These are phyloP conservation scores for Pseudorhombus dupliciocellatus DNA, from an alignment of 2,113 vertebrate genomes.

Conservation along the genomic window DNA sequence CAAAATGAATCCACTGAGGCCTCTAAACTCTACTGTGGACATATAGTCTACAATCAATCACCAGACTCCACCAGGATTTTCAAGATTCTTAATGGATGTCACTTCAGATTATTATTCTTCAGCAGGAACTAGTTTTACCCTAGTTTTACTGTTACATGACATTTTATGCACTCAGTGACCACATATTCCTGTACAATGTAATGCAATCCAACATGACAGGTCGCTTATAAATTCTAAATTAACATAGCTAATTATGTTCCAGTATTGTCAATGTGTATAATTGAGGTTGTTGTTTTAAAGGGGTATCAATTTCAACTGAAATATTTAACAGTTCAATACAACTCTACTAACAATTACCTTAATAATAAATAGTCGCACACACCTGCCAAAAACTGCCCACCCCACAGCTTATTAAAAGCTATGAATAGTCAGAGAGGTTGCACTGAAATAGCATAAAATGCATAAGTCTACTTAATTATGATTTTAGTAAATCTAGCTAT, in stretches of 20 bases:
- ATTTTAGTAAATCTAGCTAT: background rate
- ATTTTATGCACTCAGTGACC: background rate
- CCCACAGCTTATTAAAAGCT: background rate
- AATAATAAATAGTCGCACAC: background rate
- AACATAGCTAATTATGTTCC: background rate
- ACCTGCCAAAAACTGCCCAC: background rate
- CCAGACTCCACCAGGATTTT: constrained; percentile 32
- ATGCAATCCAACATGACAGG: background rate
- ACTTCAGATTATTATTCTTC: constrained; percentile 10
- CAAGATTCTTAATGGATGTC: constrained; percentile 8
- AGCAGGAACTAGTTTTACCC: background rate
- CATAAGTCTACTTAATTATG: background rate
- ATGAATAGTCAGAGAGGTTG: background rate
- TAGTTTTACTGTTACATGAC: background rate
- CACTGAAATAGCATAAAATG: background rate
- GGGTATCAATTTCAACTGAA: background rate
- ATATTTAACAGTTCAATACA: background rate
- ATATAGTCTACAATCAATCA: constrained; percentile 23
- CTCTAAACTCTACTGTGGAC: constrained; percentile 33
- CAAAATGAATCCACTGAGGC: constrained; percentile 56
- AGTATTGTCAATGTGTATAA: background rate
- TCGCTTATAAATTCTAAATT: background rate
- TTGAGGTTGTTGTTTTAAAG: background rate
- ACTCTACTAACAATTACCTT: background rate
- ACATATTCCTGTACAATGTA: background rate